A percentile compares a stretch with the other conserved stretches of the same genome.
These are phyloP conservation scores for Hycleus cichorii DNA, from an alignment of 1,140 invertebrate genomes.

Conservation along the genomic window DNA sequence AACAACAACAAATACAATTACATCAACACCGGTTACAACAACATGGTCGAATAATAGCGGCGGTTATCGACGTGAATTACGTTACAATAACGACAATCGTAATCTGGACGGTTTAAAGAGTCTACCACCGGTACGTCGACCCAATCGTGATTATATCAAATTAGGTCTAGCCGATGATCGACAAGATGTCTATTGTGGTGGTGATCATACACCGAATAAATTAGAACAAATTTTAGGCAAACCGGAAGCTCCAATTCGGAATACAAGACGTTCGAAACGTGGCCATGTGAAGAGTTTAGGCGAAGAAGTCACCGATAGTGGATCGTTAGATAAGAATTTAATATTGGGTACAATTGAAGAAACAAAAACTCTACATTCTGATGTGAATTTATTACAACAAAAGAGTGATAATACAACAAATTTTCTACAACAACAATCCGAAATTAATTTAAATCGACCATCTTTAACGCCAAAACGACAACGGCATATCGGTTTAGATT, in stretches of 20 bases:
- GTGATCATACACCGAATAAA: conserved; percentile 34
- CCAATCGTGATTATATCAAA: conserved; percentile 11
- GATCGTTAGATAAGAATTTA: conserved; percentile 27
- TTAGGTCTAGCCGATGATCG: conserved; percentile 15
- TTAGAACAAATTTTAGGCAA: conserved; percentile 36
- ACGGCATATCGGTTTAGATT: conserved; percentile 45
- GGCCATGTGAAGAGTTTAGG: conserved; percentile 39
- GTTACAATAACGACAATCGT: conserved; percentile 7
- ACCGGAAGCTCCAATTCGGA: conserved; percentile 35
- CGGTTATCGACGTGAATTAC: conserved; percentile 8
- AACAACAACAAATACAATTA: background rate
- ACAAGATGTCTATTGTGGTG: conserved; percentile 27
- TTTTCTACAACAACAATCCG: background rate
- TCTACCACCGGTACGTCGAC: conserved; percentile 43
- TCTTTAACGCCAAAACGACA: conserved; percentile 44
- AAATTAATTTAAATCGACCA: conserved; percentile 20
- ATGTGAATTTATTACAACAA: background rate
- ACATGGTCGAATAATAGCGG: background rate
- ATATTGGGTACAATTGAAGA: conserved; percentile 39
- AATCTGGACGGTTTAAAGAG: conserved; percentile 36
- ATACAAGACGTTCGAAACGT: conserved; percentile 30
- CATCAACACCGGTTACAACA: background rate
- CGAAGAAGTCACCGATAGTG: conserved; percentile 38
- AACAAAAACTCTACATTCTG: conserved; percentile 16
- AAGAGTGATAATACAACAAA: background rate